A percentile compares a stretch with the other conserved stretches of the same genome.
Conservation (phyloP, 2,888 invertebrate genomes). For the Salticus scenicus region DNA sequence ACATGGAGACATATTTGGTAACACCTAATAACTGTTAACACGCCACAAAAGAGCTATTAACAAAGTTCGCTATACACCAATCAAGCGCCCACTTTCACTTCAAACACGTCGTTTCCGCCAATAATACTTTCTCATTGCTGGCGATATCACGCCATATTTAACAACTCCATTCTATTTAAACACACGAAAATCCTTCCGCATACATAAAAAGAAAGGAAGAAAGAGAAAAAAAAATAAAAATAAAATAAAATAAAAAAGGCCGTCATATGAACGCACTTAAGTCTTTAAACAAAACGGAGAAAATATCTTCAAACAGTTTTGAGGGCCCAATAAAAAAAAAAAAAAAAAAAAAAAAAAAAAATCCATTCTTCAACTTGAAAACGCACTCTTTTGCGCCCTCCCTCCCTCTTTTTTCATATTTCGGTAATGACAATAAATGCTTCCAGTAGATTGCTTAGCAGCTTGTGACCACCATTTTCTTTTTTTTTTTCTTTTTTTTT, state of each 20-base stretch:
- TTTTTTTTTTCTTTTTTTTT: not conserved
- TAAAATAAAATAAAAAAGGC: not conserved
- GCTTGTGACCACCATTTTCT: conserved; percentile 31
- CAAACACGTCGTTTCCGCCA: not conserved
- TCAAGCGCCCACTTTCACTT: not conserved
- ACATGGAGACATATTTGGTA: not conserved
- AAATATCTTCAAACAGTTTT: conserved; percentile 18
- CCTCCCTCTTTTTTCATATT: conserved; percentile 38
- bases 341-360: not conserved
- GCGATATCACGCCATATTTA: not conserved
- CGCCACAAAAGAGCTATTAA: not conserved
- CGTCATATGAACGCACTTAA: conserved; percentile 49
- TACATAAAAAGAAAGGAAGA: not conserved
- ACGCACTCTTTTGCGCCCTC: not conserved
- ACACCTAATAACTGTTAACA: not conserved
- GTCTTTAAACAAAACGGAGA: conserved; percentile 51
- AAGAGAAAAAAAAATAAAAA: not conserved
- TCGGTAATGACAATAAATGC: conserved; percentile 64
- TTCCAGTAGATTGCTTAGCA: conserved; percentile 46
- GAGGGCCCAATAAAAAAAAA: not conserved
- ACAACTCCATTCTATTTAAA: not conserved
- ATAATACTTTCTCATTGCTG: not conserved
- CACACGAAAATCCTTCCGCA: not conserved
- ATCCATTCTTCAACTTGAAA: conserved; percentile 6
- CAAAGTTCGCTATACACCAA: not conserved